Conservation (phyloP, 2,113 vertebrate genomes). For the Pteropus alecto region DNA sequence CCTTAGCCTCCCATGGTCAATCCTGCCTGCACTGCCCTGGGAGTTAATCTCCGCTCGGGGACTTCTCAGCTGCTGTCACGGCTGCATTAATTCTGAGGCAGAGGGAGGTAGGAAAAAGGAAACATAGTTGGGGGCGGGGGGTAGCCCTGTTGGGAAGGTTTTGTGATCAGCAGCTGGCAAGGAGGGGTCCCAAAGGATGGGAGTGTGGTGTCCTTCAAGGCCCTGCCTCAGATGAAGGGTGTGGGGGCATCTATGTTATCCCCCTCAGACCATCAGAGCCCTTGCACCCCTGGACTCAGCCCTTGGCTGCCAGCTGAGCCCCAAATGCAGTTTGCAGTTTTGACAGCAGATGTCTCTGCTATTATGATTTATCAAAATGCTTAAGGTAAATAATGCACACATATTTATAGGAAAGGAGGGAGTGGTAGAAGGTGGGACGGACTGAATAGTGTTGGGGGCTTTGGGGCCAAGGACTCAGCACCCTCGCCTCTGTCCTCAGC, state of each 20-base stretch:
- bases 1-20: conserved; percentile 72
- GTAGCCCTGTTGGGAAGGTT: conserved; percentile 46
- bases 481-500: background rate
- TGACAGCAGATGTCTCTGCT: conserved; percentile 91
- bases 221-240: background rate
- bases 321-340: conserved; percentile 89
- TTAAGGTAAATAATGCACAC: conserved; percentile 87
- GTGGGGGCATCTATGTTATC: rapidly evolving
- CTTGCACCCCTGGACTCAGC: background rate
- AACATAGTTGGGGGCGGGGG: background rate
- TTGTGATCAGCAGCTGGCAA: conserved; percentile 30
- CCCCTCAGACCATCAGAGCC: background rate
- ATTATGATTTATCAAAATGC: conserved; percentile 91
- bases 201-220: background rate
- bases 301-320: background rate
- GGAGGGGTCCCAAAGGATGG: conserved; percentile 5
- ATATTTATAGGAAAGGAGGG: conserved; percentile 81
- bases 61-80: conserved; percentile 69
- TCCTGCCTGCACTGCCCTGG: conserved; percentile 57
- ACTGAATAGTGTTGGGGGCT: background rate
- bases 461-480: background rate
- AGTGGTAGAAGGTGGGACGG: background rate
- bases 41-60: conserved; percentile 75
- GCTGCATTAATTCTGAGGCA: conserved; percentile 66
- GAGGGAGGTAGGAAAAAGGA: conserved; percentile 50